Percentiles rank a stretch among this genome's conserved stretches.
phyloP scores from a whole-genome alignment of 2,888 invertebrate species.

The Folsomia candida region DNA sequence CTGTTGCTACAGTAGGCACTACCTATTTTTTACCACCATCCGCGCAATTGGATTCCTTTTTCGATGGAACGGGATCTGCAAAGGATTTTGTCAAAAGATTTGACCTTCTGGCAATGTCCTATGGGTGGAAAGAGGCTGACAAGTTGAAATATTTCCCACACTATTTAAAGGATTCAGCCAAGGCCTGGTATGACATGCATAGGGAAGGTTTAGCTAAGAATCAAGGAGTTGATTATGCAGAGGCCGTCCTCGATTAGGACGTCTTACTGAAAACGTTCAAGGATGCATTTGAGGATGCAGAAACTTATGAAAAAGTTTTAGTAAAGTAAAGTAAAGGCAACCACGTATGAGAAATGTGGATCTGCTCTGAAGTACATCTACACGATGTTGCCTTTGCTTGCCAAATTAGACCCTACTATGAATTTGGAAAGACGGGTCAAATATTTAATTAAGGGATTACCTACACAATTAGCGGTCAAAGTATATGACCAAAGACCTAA shows the following conservation, averaged over 20 bases:
- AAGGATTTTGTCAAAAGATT: neutral
- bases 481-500: neutral
- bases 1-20: no score
- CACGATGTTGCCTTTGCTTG: neutral
- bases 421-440: neutral
- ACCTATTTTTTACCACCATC: neutral
- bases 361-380: neutral
- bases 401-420: neutral
- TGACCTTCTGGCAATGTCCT: neutral
- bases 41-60: neutral
- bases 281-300: neutral
- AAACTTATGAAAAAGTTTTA: neutral
- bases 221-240: neutral
- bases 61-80: neutral
- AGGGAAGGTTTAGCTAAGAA: neutral
- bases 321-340: neutral
- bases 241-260: neutral
- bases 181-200: neutral
- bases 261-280: neutral
- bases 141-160: neutral
- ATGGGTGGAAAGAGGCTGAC: neutral
- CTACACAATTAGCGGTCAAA: neutral
- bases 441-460: neutral
- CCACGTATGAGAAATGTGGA: neutral
- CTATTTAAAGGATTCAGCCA: neutral